Evolutionary conservation across 2,797 vertebrate genomes (phyloP), one percentile per base, ranked within the genome.

Genomic region (Liasis olivaceus): DNA sequence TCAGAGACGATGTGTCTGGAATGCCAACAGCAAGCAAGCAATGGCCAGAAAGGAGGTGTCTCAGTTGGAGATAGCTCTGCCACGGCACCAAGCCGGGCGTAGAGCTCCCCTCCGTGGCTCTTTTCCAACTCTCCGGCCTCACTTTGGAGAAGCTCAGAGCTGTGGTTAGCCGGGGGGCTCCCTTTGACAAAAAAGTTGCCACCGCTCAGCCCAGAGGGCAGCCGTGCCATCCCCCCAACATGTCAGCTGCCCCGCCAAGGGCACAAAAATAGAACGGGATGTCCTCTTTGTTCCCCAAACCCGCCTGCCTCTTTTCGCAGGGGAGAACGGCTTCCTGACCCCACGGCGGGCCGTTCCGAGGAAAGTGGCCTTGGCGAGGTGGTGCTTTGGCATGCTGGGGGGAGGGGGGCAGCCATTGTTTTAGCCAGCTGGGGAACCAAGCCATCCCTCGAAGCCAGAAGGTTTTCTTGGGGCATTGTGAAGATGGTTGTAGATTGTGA

Each of bases 141-240:
- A 36, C 69, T 8, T 31, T 8, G 15, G 69, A 17, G 69, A 36
- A 31, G n/a, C 1, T 3, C 31, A 72, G 31, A 36, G 69, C 1
- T 0, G 17, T 20, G 6, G 17, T 3, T 36, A n/a, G 64, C 3
- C 22, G 13, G 2, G 5, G 20, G 1, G 17, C n/a, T 7, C n/a
- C n/a, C 66, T 31, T 20, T 14, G 31, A 15, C 12, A n/a, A 15
- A 6, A 7, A 69, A 69, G n/a, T 31, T 13, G 28, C n/a, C 66
- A 1, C 84, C 13, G 4, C 17, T 14, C 47, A 54, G 81, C 20
- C 24, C 63, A 64, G 12, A 64, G 5, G 13, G 58, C 26, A 12
- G 62, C 62, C 24, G 3, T 5, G 12, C n/a, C n/a, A 13, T n/a
- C 14, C 4, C n/a, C 3, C 66, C 64, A 7, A 51, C 7, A 51